These are phyloP conservation scores for Arrhopalites spinosus DNA, from an alignment of 2,888 invertebrate species.

Conservation along the genomic window DNA sequence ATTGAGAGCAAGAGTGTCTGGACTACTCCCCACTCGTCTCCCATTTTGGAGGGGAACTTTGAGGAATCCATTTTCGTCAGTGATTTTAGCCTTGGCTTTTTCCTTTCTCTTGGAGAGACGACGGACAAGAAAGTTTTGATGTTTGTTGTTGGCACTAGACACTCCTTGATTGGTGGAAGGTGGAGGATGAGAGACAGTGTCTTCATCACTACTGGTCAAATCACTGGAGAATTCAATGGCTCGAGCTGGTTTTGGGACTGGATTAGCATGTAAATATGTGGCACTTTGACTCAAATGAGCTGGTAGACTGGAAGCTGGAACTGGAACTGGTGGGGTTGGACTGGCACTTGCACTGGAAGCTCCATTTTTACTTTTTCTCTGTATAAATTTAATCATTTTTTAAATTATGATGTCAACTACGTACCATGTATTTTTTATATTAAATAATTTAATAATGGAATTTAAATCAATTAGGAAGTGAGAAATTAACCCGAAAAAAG, in stretches of 20 bases:
- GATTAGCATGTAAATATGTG: constrained; percentile 11
- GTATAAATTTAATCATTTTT: too few species aligned
- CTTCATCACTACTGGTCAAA: constrained; percentile 49
- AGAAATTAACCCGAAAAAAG: too few species aligned
- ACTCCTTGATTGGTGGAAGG: not conserved
- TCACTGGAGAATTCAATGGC: constrained; percentile 47
- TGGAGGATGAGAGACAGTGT: not conserved
- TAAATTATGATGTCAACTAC: too few species aligned
- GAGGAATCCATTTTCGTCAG: constrained; percentile 40
- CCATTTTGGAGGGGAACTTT: constrained; percentile 36
- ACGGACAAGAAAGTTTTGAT: constrained; percentile 58
- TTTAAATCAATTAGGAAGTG: too few species aligned
- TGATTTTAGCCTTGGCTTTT: constrained; percentile 59
- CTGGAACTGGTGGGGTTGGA: not conserved
- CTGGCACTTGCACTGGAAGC: not conserved
- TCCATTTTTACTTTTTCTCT: constrained; percentile 14
- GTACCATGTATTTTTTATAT: too few species aligned
- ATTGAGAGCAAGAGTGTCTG: constrained; percentile 34
- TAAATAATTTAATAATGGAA: too few species aligned
- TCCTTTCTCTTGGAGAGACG: constrained; percentile 59
- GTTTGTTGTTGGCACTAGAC: constrained; percentile 13
- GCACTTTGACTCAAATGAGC: not conserved
- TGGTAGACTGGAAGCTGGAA: constrained; percentile 25
- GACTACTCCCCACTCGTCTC: constrained; percentile 49
- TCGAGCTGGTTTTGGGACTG: constrained; percentile 22